phyloP scores from a whole-genome alignment of 2,113 vertebrate genomes.

The Suricata suricatta region DNA sequence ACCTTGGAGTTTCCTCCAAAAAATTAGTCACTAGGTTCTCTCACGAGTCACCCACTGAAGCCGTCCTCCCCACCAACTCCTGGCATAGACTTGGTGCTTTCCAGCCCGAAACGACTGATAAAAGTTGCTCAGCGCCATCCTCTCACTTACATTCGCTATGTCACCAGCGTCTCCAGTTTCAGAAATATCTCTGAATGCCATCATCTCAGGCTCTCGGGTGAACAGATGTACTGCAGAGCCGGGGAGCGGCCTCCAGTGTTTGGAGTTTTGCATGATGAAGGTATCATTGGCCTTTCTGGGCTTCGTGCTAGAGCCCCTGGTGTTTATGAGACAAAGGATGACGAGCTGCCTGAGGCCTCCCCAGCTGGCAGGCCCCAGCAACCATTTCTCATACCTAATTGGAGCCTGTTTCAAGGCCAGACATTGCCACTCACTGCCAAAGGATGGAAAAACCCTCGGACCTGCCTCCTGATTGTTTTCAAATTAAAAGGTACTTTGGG shows the following conservation, averaged over 20 bases:
- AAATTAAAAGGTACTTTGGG: slow-evolving; percentile 72
- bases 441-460: slow-evolving; percentile 51
- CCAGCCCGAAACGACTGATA: not conserved
- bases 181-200: not conserved
- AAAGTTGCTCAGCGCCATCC: not conserved
- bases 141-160: not conserved
- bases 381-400: slow-evolving; percentile 46
- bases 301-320: not conserved
- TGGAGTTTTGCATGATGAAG: not conserved
- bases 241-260: not conserved
- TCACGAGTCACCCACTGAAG: not conserved
- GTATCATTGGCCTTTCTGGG: not conserved
- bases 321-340: slow-evolving; percentile 45
- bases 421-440: slow-evolving; percentile 25
- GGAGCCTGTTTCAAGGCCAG: slow-evolving; percentile 13
- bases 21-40: not conserved
- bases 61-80: not conserved
- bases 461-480: slow-evolving; percentile 57
- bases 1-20: not conserved
- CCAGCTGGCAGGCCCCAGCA: slow-evolving; percentile 12
- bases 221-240: not conserved
- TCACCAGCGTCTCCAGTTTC: not conserved
- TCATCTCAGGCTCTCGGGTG: not conserved
- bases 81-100: not conserved
- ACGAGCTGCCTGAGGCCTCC: slow-evolving; percentile 32